Evolutionary conservation across 2,797 vertebrate genomes (phyloP), one percentile per base, ranked within the genome.

Genomic region (Peromyscus attwateri): DNA sequence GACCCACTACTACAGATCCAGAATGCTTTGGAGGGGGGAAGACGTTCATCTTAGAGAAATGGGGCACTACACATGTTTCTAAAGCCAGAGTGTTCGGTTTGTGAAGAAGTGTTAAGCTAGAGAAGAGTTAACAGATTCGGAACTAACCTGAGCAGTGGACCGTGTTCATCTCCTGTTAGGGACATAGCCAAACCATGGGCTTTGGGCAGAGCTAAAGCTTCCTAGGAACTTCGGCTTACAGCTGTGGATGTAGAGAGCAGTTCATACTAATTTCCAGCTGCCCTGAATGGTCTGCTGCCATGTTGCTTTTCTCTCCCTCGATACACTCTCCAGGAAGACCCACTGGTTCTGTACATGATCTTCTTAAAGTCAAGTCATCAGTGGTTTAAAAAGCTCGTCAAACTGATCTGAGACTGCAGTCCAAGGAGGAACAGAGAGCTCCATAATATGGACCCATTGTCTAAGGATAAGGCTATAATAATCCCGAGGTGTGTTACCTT

Each of bases 181-280:
- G 31, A 64, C 29, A 10, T 37, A 77, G 43, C 83, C 25, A 7
- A 31, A 19, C 14, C 4, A 5, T 62, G 73, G 92, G 52, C 70
- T 80, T 79, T 88, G 85, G 66, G n/a, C 60, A 93, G 40, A 95
- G 29, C 73, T 89, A 46, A 79, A 94, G 75, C 25, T 91, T 97
- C 80, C 13, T 62, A 29, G 83, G 34, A 89, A 79, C 66, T 81
- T 68, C 29, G 80, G 60, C 91, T 95, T 46, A 66, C 43, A 70
- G 25, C 76, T n/a, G 0, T 64, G 62, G 21, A 9, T 40, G 37
- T 46, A 27, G 37, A 77, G 23, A 75, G 25, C 71, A 52, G 23
- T 89, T 77, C 11, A 91, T 49, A 71, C 23, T 70, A 31, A 81
- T 77, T 71, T 87, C 57, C 17, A 88, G 25, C 76, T 92, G 21